Evolutionary conservation across 2,888 invertebrate genomes (phyloP).

Genomic region (Ophraella communa): DNA sequence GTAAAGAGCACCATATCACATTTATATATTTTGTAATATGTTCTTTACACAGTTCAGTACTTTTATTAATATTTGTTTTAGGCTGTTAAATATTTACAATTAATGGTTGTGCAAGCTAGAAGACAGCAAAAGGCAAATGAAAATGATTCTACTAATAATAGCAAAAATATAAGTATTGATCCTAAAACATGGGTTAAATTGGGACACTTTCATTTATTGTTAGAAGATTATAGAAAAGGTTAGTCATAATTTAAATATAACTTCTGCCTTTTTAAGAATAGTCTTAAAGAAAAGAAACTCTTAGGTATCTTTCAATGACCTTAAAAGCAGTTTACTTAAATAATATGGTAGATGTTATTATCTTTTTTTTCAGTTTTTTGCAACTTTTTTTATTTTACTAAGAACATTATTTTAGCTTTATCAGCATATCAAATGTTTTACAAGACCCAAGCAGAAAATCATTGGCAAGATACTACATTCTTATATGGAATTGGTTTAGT

Average conservation of each 20-base stretch:
- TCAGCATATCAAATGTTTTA: slow-evolving; percentile 97
- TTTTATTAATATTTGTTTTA: slow-evolving; percentile 49
- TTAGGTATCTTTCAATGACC: too few species aligned
- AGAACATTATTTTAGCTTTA: slow-evolving; percentile 84
- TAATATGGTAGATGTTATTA: too few species aligned
- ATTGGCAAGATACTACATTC: slow-evolving; percentile 90
- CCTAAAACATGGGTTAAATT: slow-evolving; percentile 92
- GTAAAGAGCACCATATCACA: too few species aligned
- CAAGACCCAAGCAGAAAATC: slow-evolving; percentile 73
- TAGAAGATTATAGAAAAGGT: slow-evolving; percentile 97
- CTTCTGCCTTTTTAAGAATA: background rate
- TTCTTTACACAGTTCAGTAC: too few species aligned
- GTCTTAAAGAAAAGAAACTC: too few species aligned
- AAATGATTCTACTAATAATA: slow-evolving; percentile 56
- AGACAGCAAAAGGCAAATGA: slow-evolving; percentile 63
- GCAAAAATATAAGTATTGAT: slow-evolving; percentile 78
- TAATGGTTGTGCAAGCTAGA: slow-evolving; percentile 83
- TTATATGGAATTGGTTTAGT: slow-evolving; percentile 94
- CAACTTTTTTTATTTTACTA: too few species aligned
- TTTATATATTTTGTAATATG: too few species aligned
- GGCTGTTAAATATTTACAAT: slow-evolving; percentile 85
- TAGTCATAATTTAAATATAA: slow-evolving; percentile 37
- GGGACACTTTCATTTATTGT: slow-evolving; percentile 91
- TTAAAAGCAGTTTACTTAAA: too few species aligned
- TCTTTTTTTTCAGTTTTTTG: too few species aligned